phyloP scores from a whole-genome alignment of 2,113 vertebrate genomes.

The Pholis gunnellus region DNA sequence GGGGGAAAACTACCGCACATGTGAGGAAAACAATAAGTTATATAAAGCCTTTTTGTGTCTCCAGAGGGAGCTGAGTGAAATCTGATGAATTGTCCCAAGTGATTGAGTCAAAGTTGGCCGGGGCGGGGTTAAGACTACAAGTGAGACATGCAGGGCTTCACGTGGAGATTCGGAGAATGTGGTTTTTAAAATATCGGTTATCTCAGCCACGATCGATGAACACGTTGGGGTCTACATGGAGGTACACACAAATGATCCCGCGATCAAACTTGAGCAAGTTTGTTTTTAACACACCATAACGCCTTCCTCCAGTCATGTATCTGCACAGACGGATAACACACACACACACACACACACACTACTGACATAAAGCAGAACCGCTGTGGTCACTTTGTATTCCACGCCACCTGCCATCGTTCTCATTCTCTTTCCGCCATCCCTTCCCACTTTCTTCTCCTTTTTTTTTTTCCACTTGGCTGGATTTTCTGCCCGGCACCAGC shows the following conservation, averaged over 20 bases:
- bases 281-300: background rate
- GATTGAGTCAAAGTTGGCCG: background rate
- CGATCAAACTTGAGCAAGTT: too few relatives aligned
- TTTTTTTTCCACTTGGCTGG: constrained; percentile 23
- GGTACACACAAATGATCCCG: too few relatives aligned
- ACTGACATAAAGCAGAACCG: background rate
- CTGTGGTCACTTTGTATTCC: constrained; percentile 4
- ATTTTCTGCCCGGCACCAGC: constrained; percentile 46
- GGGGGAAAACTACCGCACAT: too few relatives aligned
- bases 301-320: background rate
- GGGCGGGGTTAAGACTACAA: background rate
- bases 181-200: too few relatives aligned
- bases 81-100: background rate
- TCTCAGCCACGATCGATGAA: too few relatives aligned
- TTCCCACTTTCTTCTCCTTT: constrained; percentile 3
- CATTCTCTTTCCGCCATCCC: constrained; percentile 9
- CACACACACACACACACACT: background rate
- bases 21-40: background rate
- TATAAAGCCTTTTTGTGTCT: background rate
- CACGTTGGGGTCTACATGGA: too few relatives aligned
- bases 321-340: background rate
- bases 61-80: background rate
- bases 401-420: constrained; percentile 6
- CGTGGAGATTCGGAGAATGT: background rate
- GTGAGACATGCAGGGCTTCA: too few relatives aligned